Evolutionary conservation across 2,888 invertebrate genomes (phyloP).

Genomic region (Pachycephus smyrnensis): DNA sequence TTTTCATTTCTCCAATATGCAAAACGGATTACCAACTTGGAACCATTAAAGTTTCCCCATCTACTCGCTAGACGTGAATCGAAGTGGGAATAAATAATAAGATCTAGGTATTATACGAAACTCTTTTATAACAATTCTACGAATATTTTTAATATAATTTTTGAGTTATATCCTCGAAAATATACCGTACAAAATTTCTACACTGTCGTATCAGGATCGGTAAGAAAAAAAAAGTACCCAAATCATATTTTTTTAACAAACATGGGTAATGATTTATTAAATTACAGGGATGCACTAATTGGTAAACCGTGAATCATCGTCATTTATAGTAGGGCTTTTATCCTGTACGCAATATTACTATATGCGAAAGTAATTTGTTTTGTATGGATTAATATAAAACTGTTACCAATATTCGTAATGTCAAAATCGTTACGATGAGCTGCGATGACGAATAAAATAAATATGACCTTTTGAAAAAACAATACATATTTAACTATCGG

Average conservation of each 20-base stretch:
- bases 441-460: not conserved
- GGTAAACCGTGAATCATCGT: not conserved
- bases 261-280: not conserved
- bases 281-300: not conserved
- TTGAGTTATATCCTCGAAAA: not conserved
- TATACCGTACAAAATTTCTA: no score
- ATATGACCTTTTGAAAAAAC: not conserved
- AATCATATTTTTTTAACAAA: not conserved
- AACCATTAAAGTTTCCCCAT: not conserved
- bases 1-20: not conserved
- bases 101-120: not conserved
- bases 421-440: not conserved
- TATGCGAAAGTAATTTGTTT: no score
- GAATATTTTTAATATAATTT: not conserved
- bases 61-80: not conserved
- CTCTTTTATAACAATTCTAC: not conserved
- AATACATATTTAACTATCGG: not conserved
- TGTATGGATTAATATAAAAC: not conserved
- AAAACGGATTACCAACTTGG: not conserved
- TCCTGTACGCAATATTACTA: no score
- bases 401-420: not conserved
- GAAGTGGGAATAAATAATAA: not conserved
- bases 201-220: not conserved
- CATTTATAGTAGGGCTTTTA: no score
- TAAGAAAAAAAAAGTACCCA: not conserved